Evolutionary conservation across 2,888 invertebrate species (phyloP).

Genomic region (Caprella mutica): DNA sequence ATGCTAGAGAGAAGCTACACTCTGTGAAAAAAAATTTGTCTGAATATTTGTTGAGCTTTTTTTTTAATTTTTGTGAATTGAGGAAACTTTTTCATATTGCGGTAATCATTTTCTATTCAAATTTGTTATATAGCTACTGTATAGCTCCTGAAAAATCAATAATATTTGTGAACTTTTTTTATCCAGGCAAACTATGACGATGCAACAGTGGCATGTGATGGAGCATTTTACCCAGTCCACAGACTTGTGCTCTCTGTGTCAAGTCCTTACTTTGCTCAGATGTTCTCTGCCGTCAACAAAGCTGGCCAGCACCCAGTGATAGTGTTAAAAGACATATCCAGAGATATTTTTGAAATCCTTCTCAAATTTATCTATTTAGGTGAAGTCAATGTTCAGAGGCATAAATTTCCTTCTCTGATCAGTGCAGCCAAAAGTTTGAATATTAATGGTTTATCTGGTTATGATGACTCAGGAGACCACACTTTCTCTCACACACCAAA

Average conservation of each 20-base stretch:
- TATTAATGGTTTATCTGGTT: background rate
- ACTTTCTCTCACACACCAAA: too few relatives aligned
- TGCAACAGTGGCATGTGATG: slow-evolving; percentile 7
- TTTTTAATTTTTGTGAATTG: too few relatives aligned
- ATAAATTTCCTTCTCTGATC: background rate
- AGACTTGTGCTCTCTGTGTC: slow-evolving; percentile 1
- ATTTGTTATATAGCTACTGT: too few relatives aligned
- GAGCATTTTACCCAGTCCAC: slow-evolving; percentile 4
- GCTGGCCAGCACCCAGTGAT: slow-evolving; percentile 2
- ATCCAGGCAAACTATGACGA: slow-evolving; percentile 4
- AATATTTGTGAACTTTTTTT: too few relatives aligned
- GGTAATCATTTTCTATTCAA: too few relatives aligned
- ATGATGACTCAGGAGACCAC: too few relatives aligned
- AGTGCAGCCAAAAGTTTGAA: background rate
- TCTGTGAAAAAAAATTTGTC: too few relatives aligned
- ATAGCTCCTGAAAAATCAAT: too few relatives aligned
- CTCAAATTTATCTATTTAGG: slow-evolving; percentile 3
- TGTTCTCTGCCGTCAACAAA: background rate
- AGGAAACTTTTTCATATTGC: too few relatives aligned
- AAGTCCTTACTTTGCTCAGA: slow-evolving; percentile 4
- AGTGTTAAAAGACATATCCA: slow-evolving; percentile 1
- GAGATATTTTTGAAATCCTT: slow-evolving; percentile 5
- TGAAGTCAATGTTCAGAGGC: slow-evolving; percentile 7
- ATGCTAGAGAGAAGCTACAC: too few relatives aligned
- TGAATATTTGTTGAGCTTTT: too few relatives aligned